phyloP scores from a whole-genome alignment of 2,888 invertebrate species.

The Sepioteuthis lessoniana region DNA sequence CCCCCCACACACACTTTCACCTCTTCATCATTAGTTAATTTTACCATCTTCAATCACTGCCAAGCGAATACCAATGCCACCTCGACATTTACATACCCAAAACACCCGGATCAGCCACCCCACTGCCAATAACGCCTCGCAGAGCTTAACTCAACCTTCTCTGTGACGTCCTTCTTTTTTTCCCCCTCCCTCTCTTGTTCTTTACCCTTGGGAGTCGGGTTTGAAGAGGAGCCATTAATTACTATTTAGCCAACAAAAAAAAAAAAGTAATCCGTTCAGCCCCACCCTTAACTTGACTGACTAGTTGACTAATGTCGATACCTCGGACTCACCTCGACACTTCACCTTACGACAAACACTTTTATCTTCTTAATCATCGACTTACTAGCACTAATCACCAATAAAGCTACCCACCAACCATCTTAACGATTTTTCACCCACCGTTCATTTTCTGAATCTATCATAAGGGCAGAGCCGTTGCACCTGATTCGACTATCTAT shows the following conservation, averaged over 20 bases:
- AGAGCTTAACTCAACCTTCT: too few species aligned
- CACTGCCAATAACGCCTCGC: too few species aligned
- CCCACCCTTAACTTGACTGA: background rate
- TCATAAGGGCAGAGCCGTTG: background rate
- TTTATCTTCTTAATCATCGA: slow-evolving; percentile 33
- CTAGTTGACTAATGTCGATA: slow-evolving; percentile 8
- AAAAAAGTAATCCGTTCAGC: background rate
- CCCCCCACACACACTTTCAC: too few species aligned
- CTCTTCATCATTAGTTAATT: too few species aligned
- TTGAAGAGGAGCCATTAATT: background rate
- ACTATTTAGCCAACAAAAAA: background rate
- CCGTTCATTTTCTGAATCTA: background rate
- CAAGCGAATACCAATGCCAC: too few species aligned
- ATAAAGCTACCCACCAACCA: background rate
- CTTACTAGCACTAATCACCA: background rate
- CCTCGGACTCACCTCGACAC: background rate
- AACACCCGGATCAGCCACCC: too few species aligned
- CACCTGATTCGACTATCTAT: background rate
- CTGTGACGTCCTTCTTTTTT: too few species aligned
- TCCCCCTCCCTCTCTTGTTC: too few species aligned
- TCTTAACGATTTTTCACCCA: background rate
- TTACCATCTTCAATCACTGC: too few species aligned
- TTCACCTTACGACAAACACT: background rate
- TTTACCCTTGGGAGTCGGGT: background rate
- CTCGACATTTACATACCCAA: too few species aligned